Evolutionary conservation across 2,797 vertebrate species (phyloP).

Genomic region (Gallinago nigripennis): DNA sequence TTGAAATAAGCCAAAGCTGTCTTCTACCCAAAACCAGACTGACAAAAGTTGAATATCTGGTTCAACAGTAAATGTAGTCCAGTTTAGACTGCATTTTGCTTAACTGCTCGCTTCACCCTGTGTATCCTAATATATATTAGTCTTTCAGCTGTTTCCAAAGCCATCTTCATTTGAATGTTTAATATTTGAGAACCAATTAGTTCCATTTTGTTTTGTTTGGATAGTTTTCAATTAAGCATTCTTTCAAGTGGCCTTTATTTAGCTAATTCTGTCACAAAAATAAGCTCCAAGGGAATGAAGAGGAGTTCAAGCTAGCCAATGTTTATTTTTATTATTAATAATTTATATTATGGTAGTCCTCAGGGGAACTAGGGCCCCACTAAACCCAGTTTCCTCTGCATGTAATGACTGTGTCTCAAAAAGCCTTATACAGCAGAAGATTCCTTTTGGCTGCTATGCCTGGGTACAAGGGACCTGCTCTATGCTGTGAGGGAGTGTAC

Average conservation of each 20-base stretch:
- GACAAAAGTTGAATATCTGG: background rate
- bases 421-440: background rate
- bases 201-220: slow-evolving; percentile 64
- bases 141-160: slow-evolving; percentile 19
- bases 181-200: slow-evolving; percentile 60
- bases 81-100: background rate
- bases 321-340: slow-evolving; percentile 71
- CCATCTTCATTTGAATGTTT: slow-evolving; percentile 7
- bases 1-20: background rate
- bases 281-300: slow-evolving; percentile 46
- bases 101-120: background rate
- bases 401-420: slow-evolving; percentile 1
- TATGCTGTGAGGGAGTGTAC: background rate
- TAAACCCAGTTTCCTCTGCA: slow-evolving; percentile 18
- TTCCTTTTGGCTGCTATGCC: background rate
- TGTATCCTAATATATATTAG: background rate
- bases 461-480: background rate
- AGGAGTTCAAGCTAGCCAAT: slow-evolving; percentile 51
- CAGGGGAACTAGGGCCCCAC: slow-evolving; percentile 24
- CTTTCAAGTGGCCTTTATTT: slow-evolving; percentile 67
- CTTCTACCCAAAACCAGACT: background rate
- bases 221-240: slow-evolving; percentile 54
- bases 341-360: slow-evolving; percentile 51
- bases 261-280: slow-evolving; percentile 58
- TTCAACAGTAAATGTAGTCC: slow-evolving; percentile 1